Evolutionary conservation across 2,888 invertebrate genomes (phyloP), one percentile per base, ranked within the genome.

Genomic region (Lamellibrachia columna): DNA sequence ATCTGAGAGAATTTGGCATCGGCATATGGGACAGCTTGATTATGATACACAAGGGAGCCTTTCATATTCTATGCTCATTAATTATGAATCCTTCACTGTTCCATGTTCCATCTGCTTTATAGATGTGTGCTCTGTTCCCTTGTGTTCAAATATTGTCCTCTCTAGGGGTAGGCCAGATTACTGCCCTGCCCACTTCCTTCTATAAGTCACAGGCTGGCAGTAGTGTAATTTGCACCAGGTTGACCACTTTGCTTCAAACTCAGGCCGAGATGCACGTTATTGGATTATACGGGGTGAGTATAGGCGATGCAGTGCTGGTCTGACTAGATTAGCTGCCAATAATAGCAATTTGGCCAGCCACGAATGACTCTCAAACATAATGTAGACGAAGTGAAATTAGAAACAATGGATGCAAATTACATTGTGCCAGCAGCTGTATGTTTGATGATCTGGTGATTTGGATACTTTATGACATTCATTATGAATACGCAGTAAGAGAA

Each of bases 61-160:
- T 75, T 75, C 75, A 75, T 75, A 75, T 75, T 75, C 75, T 22
- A n/a, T 75, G 75, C 75, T 75, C 75, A 75, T 75, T 75, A 75
- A 75, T 75, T 75, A 75, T 75, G 75, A 75, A 75, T 22, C 75
- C 4, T 22, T 75, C 22, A 75, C n/a, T 75, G 15, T n/a, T 75
- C 75, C n/a, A n/a, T 75, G 75, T n/a, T n/a, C 75, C 75, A 75
- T 75, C 75, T 75, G 75, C 75, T n/a, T 75, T 75, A 22, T 75
- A 22, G 22, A 75, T 75, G 8, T 75, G 75, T 75, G 75, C 22
- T 6, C 4, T 75, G 75, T 75, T 75, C 75, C 75, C 75, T 75
- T 6, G 22, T 75, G 75, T 75, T n/a, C 15, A n/a, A 75, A n/a
- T 22, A 75, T n/a, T 22, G 75, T 15, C 75, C 75, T 75, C 75